Evolutionary conservation across 2,888 invertebrate genomes (phyloP).

Genomic region (Drosophila gaucha): DNA sequence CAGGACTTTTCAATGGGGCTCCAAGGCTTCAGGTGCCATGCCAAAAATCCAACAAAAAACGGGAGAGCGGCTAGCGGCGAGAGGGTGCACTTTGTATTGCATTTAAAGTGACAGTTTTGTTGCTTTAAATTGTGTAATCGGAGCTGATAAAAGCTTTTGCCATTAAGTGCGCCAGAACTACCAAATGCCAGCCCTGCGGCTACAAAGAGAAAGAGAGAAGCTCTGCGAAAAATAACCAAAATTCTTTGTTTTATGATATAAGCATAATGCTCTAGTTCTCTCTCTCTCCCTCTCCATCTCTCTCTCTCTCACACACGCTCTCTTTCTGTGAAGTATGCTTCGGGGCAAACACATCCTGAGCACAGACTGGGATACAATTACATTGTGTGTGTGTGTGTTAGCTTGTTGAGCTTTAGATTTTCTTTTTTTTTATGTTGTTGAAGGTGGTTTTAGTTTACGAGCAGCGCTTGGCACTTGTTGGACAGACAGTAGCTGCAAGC

Average conservation of each 20-base stretch:
- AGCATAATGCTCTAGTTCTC: constrained; percentile 30
- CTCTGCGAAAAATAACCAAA: constrained; percentile 45
- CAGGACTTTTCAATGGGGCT: constrained; percentile 55
- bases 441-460: constrained; percentile 24
- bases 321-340: constrained; percentile 2
- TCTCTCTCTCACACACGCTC: constrained; percentile 2
- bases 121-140: constrained; percentile 75
- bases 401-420: constrained; percentile 21
- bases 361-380: constrained; percentile 4
- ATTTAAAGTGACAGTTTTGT: constrained; percentile 77
- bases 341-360: constrained; percentile 14
- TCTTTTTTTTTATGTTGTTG: background rate
- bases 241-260: constrained; percentile 54
- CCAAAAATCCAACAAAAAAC: constrained; percentile 1
- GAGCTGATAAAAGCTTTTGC: constrained; percentile 76
- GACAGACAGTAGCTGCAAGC: constrained; percentile 9
- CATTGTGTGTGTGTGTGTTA: constrained; percentile 1
- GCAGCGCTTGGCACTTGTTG: constrained; percentile 28
- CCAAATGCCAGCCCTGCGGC: constrained; percentile 29
- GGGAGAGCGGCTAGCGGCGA: background rate
- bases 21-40: constrained; percentile 58
- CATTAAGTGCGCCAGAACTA: constrained; percentile 46
- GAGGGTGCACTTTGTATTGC: constrained; percentile 43
- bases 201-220: background rate
- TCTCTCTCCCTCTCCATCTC: background rate